Conservation (phyloP, 2,113 vertebrate genomes). For the Malurus cyaneus region DNA sequence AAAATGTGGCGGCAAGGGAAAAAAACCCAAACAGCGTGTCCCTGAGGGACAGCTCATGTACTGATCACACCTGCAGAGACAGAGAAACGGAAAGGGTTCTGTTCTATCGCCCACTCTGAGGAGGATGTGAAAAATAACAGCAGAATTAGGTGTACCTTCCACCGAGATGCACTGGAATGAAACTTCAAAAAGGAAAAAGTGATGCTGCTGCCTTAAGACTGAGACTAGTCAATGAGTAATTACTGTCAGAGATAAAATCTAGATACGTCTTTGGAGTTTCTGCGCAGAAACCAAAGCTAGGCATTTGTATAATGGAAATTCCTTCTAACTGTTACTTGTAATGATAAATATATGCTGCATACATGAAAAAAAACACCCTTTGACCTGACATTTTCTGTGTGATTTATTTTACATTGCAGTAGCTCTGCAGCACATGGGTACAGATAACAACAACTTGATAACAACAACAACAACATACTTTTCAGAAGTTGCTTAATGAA, state of each 20-base stretch:
- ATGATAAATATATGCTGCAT: background rate
- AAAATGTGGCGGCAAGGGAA: background rate
- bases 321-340: background rate
- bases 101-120: background rate
- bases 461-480: fast-evolving
- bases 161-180: background rate
- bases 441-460: background rate
- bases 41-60: no score
- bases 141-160: background rate
- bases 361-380: background rate
- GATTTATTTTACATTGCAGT: background rate
- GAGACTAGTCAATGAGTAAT: background rate
- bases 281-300: background rate
- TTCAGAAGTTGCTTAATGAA: background rate
- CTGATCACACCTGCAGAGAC: fast-evolving
- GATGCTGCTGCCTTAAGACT: background rate
- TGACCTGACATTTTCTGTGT: background rate
- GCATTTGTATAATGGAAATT: background rate
- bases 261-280: fast-evolving
- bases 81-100: background rate
- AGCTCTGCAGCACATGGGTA: background rate
- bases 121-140: background rate
- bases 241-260: background rate
- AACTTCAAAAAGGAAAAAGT: background rate
- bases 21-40: fast-evolving